Conservation (phyloP, 1,140 invertebrate genomes). For the Asobara japonica region DNA sequence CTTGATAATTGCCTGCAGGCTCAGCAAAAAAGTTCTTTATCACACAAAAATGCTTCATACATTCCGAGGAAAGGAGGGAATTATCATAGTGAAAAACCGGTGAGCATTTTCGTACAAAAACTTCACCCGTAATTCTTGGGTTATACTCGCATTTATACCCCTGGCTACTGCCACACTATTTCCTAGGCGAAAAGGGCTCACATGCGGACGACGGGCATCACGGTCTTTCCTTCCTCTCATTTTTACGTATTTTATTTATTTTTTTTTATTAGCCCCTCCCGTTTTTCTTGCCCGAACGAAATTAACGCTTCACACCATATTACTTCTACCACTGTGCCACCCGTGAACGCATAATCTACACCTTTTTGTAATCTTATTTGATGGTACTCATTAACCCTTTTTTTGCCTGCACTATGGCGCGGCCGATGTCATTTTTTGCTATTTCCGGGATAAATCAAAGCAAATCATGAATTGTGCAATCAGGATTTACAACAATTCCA, state of each 20-base stretch:
- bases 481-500: no score
- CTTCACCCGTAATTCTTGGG: conserved; percentile 27
- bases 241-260: background rate
- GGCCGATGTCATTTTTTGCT: no score
- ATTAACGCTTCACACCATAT: conserved; percentile 29
- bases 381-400: no score
- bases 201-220: conserved; percentile 13
- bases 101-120: conserved; percentile 10
- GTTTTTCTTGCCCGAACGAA: conserved; percentile 20
- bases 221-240: background rate
- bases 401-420: no score
- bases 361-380: background rate
- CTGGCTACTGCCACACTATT: background rate
- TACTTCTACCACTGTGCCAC: conserved; percentile 20
- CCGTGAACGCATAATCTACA: background rate
- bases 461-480: no score
- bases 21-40: conserved; percentile 1
- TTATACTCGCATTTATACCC: conserved; percentile 11
- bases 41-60: background rate
- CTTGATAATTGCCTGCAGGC: no score
- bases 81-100: background rate
- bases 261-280: background rate
- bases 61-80: background rate
- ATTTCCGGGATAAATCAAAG: no score
- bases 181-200: background rate